Evolutionary conservation across 2,797 vertebrate genomes (phyloP), one percentile per base, ranked within the genome.

Genomic region (Melanotaenia trifasciata): DNA sequence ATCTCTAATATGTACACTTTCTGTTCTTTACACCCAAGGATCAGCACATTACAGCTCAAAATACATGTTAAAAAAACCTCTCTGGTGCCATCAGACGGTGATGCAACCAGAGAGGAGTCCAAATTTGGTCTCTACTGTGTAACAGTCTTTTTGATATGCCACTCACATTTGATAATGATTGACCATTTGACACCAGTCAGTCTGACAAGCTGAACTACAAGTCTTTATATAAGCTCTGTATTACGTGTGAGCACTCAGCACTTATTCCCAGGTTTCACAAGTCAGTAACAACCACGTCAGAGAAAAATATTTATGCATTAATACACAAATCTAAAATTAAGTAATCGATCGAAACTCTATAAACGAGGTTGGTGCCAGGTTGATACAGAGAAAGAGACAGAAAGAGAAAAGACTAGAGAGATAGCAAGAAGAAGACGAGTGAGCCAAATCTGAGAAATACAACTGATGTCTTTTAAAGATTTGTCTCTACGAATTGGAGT

Each of bases 1-100:
- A 84, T 57, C 81, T 85, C 79, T 87, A 90, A 77, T 94, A 91
- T 92, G 74, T 93, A 93, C 91, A 94, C 18, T 62, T 71, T 86
- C 71, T 90, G 78, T 69, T 89, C 87, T 84, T 86, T 64, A 67
- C 69, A 63, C 86, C 86, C 87, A 89, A 86, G 87, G 87, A 93
- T 86, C 78, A 60, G 74, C 68, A 67, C 57, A 60, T 54, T 43
- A 57, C 20, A 14, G 32, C 64, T 61, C 56, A 74, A 75, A 72
- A 64, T 43, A 50, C 4, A 68, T 56, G 45, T 36, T 35, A 67
- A 74, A 67, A 47, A 71, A 69, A 30, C 30, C 30, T 30, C 66
- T 76, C 50, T 28, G 35, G 30, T 66, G 20, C 38, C 64, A 38
- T 53, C 72, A 20, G 5, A 78, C 35, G 35, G 50, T 71, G 3